These are phyloP conservation scores for Periphyllus acericola DNA, from an alignment of 2,888 invertebrate genomes.

Conservation along the genomic window DNA sequence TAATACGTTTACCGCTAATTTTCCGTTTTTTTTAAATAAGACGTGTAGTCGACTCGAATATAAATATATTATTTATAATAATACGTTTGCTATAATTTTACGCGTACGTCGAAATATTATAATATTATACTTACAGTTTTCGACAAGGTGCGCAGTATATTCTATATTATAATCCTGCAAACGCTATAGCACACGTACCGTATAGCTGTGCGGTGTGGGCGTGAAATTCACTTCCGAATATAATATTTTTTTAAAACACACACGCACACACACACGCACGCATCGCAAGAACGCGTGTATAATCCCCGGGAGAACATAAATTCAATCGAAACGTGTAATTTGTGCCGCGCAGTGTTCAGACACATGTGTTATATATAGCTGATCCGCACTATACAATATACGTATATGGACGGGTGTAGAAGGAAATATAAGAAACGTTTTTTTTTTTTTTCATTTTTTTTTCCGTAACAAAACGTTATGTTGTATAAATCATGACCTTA, in stretches of 20 bases:
- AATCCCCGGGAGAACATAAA: background rate
- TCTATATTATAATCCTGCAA: no score
- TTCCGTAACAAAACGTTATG: background rate
- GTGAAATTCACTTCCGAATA: background rate
- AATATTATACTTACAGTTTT: no score
- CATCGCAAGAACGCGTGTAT: background rate
- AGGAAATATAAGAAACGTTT: background rate
- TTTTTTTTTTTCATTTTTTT: no score
- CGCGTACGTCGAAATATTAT: no score
- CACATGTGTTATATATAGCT: background rate
- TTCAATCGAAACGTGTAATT: background rate
- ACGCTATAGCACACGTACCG: no score
- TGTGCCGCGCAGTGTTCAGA: background rate
- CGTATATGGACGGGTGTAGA: background rate
- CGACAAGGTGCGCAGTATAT: no score
- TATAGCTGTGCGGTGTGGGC: background rate
- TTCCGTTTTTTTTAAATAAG: no score
- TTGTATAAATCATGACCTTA: background rate
- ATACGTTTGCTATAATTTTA: no score
- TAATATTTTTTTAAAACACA: conserved; percentile 8
- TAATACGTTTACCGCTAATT: no score
- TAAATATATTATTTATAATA: no score
- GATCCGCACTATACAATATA: background rate
- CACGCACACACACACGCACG: no score
- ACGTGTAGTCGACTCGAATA: no score